Conservation (phyloP, 2,113 vertebrate genomes). For the Crotalus tigris region DNA sequence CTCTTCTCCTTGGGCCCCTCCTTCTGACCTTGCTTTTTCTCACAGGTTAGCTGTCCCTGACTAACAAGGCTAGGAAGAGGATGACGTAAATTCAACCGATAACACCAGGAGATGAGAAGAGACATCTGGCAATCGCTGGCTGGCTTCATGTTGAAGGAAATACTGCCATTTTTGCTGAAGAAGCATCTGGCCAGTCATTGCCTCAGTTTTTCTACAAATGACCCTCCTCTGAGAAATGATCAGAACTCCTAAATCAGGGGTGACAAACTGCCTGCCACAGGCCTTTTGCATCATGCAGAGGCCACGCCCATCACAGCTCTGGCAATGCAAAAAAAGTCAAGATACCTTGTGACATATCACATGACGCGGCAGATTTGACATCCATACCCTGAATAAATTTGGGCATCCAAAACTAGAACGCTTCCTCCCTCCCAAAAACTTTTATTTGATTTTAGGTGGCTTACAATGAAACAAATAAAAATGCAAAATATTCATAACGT, state of each 20-base stretch:
- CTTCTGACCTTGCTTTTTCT: slow-evolving; percentile 16
- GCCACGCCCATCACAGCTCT: too few relatives aligned
- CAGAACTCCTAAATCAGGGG: not conserved
- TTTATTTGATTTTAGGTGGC: not conserved
- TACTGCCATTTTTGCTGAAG: not conserved
- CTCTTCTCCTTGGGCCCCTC: not conserved
- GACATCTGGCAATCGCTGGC: not conserved
- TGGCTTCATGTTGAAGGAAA: not conserved
- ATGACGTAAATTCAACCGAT: not conserved
- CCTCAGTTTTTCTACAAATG: not conserved
- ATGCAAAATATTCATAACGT: not conserved
- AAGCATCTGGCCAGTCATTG: not conserved
- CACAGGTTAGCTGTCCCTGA: slow-evolving; percentile 22
- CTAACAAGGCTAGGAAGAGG: not conserved
- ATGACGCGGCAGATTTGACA: too few relatives aligned
- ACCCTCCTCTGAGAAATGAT: not conserved
- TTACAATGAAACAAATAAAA: not conserved
- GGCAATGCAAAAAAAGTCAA: too few relatives aligned
- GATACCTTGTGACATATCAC: too few relatives aligned
- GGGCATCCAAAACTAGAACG: not conserved
- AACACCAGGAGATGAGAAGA: slow-evolving; percentile 5
- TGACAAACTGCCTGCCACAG: too few relatives aligned
- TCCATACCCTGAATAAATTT: not conserved
- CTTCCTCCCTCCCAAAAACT: too few relatives aligned
- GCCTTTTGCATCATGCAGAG: too few relatives aligned